Base-by-base conservation (phyloP, 2,888 invertebrate genomes). In the Oeneis ivallda region DNA sequence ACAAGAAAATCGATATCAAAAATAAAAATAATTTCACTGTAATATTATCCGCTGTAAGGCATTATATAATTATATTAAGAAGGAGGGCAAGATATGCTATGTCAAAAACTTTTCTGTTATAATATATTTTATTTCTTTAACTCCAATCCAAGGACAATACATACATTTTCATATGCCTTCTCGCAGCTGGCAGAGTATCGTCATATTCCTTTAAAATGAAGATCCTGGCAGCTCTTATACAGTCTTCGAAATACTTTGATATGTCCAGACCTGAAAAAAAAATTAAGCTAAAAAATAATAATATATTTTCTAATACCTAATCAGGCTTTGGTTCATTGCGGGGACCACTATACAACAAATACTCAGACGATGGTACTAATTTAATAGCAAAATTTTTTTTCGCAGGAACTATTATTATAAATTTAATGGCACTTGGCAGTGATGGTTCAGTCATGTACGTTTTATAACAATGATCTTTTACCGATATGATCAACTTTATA, bases 151-250 rank as follows among this genome's bases (percentile, higher is more conserved):
- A n/a, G n/a, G 26, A 26, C 5, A 6, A 11, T 54, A 65, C 94
- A 94, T 91, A 96, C 97, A 96, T 85, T 91, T 87, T 94, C 95
- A 97, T 95, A 74, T 97, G 96, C 60, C 95, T 92, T 71, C 93
- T 93, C 4, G 97, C 97, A 0, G 95, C 95, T 0, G 97, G 96
- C 32, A 98, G 85, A 0, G 96, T 95, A 41, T 96, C 95, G 49
- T 96, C 96, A 1, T 93, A 90, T 77, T 98, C 98, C 72, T 98
- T 97, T 0, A 98, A 89, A 66, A 98, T 95, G 77, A 94, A 96
- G 56, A 95, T 85, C 50, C 98, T 93, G 0, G 97, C 96, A 0
- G 97, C 95, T 72, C 95, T 92, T 66, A 96, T 94, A 83, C 98
- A 98, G 76, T 95, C 93, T 72, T 96, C 96, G 77, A 98, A 96